Evolutionary conservation across 2,113 vertebrate species (phyloP).

Genomic region (Salvelinus alpinus): DNA sequence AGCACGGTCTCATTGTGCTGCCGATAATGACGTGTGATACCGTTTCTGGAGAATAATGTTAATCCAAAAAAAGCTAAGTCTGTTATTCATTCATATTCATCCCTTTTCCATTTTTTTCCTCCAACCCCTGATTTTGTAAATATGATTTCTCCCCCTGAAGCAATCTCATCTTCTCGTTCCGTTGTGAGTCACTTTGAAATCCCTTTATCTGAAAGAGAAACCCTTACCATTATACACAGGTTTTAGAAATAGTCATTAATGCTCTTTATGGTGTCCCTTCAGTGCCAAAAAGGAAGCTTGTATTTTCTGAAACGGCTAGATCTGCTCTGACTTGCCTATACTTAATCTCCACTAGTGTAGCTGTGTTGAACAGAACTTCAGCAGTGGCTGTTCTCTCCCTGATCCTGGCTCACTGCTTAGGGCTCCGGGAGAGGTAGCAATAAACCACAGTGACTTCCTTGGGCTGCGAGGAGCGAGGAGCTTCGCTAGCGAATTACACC

Average conservation of each 20-base stretch:
- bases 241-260: conserved; percentile 76
- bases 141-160: conserved; percentile 72
- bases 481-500: conserved; percentile 24
- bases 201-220: conserved; percentile 69
- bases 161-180: conserved; percentile 70
- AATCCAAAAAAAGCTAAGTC: conserved; percentile 65
- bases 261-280: conserved; percentile 70
- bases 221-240: conserved; percentile 73
- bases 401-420: conserved; percentile 23
- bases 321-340: conserved; percentile 23
- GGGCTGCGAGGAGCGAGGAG: background rate
- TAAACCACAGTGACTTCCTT: conserved; percentile 42
- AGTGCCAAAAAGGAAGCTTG: conserved; percentile 73
- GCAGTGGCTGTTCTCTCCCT: conserved; percentile 52
- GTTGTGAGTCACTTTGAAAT: conserved; percentile 75
- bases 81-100: conserved; percentile 63
- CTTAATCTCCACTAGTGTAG: conserved; percentile 31
- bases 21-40: conserved; percentile 77
- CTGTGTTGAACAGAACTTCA: conserved; percentile 37
- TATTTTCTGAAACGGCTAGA: conserved; percentile 59
- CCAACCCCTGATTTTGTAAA: conserved; percentile 75
- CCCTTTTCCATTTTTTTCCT: conserved; percentile 63
- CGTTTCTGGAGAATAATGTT: conserved; percentile 73
- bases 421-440: conserved; percentile 29
- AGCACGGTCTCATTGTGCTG: conserved; percentile 63